phyloP scores from a whole-genome alignment of 2,888 invertebrate genomes.

The Acanthoscelides obtectus region DNA sequence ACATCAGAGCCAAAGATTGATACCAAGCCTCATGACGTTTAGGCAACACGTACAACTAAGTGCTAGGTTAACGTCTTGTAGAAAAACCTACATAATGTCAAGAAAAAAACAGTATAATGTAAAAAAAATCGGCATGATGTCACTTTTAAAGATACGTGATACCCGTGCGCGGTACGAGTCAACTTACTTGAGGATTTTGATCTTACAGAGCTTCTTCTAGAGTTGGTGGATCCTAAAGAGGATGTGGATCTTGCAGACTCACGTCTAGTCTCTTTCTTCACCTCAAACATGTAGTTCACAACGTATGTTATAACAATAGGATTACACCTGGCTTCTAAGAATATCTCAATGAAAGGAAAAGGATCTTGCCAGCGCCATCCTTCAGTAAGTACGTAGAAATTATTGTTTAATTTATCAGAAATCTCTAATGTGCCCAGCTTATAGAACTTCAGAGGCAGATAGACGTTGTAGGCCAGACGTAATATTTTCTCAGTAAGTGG shows the following conservation, averaged over 20 bases:
- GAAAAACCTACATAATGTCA: no score
- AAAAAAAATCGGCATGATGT: no score
- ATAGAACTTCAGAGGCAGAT: conserved; percentile 37
- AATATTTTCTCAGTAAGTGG: conserved; percentile 31
- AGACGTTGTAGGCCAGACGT: conserved; percentile 30
- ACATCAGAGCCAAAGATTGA: no score
- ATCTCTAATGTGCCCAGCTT: conserved; percentile 32
- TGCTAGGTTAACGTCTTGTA: no score
- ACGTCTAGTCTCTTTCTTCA: conserved; percentile 5
- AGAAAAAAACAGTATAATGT: no score
- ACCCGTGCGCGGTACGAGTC: not conserved
- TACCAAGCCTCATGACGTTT: no score
- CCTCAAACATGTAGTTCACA: conserved; percentile 34
- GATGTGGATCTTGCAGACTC: not conserved
- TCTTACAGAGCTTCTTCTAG: not conserved
- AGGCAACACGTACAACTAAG: no score
- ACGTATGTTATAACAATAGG: conserved; percentile 35
- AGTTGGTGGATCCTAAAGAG: not conserved
- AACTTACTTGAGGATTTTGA: not conserved
- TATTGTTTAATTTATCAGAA: conserved; percentile 32
- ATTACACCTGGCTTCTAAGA: conserved; percentile 29
- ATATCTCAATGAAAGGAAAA: conserved; percentile 40
- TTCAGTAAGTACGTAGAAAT: conserved; percentile 36
- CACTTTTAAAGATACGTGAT: no score
- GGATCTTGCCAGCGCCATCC: conserved; percentile 29